Percentiles rank a stretch among this genome's conserved stretches.
phyloP scores from a whole-genome alignment of 2,888 invertebrate genomes.

The Molanna angustata region DNA sequence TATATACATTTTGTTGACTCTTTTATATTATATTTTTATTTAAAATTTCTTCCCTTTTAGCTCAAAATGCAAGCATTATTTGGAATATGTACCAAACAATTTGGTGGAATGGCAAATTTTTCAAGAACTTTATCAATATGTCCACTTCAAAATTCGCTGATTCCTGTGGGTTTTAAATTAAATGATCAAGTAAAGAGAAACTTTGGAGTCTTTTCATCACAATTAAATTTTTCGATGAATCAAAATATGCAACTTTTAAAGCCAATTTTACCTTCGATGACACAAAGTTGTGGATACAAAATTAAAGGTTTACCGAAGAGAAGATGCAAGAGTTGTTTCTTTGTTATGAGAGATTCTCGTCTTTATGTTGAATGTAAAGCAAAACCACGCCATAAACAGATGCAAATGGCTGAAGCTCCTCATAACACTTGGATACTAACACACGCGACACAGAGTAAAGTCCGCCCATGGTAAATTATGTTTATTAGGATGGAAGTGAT shows the following conservation, averaged over 20 bases:
- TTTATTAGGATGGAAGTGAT: background rate
- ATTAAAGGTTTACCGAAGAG: constrained; percentile 63
- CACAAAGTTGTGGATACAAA: constrained; percentile 63
- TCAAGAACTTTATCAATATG: background rate
- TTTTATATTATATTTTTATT: background rate
- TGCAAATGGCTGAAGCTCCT: constrained; percentile 65
- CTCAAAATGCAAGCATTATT: constrained; percentile 22
- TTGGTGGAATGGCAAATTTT: constrained; percentile 8
- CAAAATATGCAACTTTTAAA: constrained; percentile 5
- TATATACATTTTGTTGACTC: too few species aligned
- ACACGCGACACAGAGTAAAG: constrained; percentile 65
- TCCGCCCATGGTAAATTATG: constrained; percentile 44
- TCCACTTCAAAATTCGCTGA: background rate
- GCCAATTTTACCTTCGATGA: constrained; percentile 11
- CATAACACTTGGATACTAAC: constrained; percentile 74
- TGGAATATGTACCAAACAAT: constrained; percentile 5
- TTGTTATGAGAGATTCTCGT: constrained; percentile 65
- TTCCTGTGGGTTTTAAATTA: too few species aligned
- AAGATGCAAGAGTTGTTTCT: constrained; percentile 78
- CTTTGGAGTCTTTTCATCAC: constrained; percentile 12
- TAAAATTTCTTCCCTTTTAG: constrained; percentile 17
- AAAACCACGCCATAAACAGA: constrained; percentile 79
- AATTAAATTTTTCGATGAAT: background rate
- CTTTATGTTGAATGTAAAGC: constrained; percentile 72
- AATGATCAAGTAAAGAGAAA: too few species aligned